phyloP scores from a whole-genome alignment of 2,113 vertebrate genomes.

The Bucco capensis region DNA sequence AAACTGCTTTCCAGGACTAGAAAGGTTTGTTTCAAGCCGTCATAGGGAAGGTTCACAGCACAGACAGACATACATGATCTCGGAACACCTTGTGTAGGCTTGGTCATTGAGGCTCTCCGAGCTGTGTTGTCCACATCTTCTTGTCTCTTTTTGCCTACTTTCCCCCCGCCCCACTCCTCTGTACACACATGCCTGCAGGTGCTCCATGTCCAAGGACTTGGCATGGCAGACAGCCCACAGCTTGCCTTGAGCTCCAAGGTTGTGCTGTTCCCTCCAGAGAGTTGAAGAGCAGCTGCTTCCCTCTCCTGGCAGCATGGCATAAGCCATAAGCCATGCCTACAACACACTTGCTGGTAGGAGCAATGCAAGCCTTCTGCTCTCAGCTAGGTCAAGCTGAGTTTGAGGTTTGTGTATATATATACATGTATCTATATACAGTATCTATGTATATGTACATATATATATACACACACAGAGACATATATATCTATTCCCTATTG shows the following conservation, averaged over 20 bases:
- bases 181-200: neutral
- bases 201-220: neutral
- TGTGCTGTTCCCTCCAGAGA: neutral
- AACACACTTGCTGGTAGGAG: neutral
- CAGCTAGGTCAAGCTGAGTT: constrained; percentile 42
- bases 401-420: constrained; percentile 1
- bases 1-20: neutral
- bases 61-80: neutral
- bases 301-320: neutral
- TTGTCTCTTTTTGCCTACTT: neutral
- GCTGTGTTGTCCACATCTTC: neutral
- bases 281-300: neutral
- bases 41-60: neutral
- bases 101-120: neutral
- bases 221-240: neutral
- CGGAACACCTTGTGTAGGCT: neutral
- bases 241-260: neutral
- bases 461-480: neutral
- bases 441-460: constrained; percentile 25
- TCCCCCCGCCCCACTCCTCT: neutral
- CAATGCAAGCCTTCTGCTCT: neutral
- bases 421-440: neutral
- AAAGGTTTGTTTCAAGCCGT: neutral
- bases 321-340: constrained; percentile 51
- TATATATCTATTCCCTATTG: constrained; percentile 25